Evolutionary conservation across 2,113 vertebrate species (phyloP).

Genomic region (Mugil cephalus): DNA sequence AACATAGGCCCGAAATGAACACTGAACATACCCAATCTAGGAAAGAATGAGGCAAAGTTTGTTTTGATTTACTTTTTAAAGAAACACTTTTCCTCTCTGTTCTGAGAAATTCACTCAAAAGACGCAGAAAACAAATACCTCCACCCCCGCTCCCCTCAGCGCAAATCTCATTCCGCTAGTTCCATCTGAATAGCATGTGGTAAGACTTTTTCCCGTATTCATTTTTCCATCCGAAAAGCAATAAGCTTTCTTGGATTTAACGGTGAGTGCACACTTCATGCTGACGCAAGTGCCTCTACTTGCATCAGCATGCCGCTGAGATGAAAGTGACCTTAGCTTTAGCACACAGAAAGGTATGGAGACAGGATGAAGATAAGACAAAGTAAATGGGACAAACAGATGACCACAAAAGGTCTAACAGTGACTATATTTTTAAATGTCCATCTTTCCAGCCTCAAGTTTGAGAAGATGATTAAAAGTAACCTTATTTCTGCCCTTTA

Average conservation of each 20-base stretch:
- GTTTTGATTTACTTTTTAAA: neutral
- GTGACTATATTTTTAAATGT: too few species aligned
- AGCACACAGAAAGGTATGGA: neutral
- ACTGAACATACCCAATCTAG: neutral
- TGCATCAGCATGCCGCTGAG: neutral
- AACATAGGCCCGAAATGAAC: neutral
- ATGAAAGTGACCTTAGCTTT: neutral
- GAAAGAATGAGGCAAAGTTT: neutral
- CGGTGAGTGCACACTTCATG: neutral
- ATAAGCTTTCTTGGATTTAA: neutral
- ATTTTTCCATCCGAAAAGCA: constrained; percentile 22
- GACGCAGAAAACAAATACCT: neutral
- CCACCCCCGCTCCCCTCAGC: neutral
- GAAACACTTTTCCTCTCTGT: constrained; percentile 15
- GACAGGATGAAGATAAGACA: too few species aligned
- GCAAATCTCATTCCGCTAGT: constrained; percentile 9
- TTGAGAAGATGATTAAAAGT: too few species aligned
- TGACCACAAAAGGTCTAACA: too few species aligned
- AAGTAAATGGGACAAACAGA: too few species aligned
- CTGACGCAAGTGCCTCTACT: neutral
- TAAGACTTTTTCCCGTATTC: constrained; percentile 16
- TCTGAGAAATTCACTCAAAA: constrained; percentile 10
- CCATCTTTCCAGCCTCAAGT: too few species aligned
- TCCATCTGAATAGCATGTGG: neutral
- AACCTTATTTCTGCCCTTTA: too few species aligned